A percentile compares a stretch with the other conserved stretches of the same genome.
These are phyloP conservation scores for Embidobia sp. DNA, from an alignment of 2,888 invertebrate species.

Conservation along the genomic window DNA sequence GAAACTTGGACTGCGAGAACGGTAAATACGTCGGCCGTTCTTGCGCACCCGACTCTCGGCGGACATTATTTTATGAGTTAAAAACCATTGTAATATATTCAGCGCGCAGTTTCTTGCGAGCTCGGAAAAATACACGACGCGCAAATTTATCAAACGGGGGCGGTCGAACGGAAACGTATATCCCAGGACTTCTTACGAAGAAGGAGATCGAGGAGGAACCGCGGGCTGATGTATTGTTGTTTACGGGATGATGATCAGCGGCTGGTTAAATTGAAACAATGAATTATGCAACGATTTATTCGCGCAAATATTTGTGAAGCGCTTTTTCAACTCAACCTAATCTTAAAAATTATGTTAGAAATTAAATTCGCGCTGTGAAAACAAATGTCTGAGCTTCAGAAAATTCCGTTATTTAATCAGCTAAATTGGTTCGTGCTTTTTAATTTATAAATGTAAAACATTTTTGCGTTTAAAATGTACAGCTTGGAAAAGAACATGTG, in stretches of 20 bases:
- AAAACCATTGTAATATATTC: constrained; percentile 60
- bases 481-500: too few relatives aligned
- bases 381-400: too few relatives aligned
- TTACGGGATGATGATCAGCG: constrained; percentile 21
- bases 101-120: constrained; percentile 36
- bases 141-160: constrained; percentile 43
- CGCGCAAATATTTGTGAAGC: too few relatives aligned
- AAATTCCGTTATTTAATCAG: too few relatives aligned
- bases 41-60: constrained; percentile 16
- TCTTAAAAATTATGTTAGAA: too few relatives aligned
- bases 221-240: constrained; percentile 51
- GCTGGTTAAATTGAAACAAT: constrained; percentile 4
- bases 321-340: too few relatives aligned
- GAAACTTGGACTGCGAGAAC: constrained; percentile 41
- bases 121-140: constrained; percentile 30
- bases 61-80: constrained; percentile 50
- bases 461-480: too few relatives aligned
- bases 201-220: constrained; percentile 26
- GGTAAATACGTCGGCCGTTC: constrained; percentile 54
- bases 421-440: too few relatives aligned
- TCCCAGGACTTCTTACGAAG: constrained; percentile 12
- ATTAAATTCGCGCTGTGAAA: too few relatives aligned
- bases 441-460: too few relatives aligned
- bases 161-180: constrained; percentile 46
- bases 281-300: too few relatives aligned